These are phyloP conservation scores for Aphrophora alni DNA, from an alignment of 2,888 invertebrate species.

Conservation along the genomic window DNA sequence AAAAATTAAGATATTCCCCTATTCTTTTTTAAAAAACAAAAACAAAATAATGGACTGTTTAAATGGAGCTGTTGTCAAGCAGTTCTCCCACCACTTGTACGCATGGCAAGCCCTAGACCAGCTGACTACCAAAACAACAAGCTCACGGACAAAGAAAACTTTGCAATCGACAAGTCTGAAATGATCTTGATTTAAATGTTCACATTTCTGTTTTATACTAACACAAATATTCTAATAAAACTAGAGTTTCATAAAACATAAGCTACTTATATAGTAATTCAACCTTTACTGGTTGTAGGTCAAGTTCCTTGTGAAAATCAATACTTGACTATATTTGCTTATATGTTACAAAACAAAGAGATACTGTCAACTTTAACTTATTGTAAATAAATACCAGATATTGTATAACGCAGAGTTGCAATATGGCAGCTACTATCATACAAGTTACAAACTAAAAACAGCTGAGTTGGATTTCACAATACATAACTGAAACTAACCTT, in stretches of 20 bases:
- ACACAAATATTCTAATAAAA: neutral
- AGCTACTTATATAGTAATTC: neutral
- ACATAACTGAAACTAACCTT: constrained; percentile 25
- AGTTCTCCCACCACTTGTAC: constrained; percentile 56
- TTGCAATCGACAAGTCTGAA: neutral
- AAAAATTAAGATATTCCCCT: too few species aligned
- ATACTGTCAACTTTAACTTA: neutral
- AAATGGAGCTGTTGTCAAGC: constrained; percentile 32
- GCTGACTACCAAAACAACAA: constrained; percentile 63
- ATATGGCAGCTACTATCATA: neutral
- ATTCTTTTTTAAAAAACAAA: too few species aligned
- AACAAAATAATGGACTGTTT: neutral
- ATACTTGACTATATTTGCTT: constrained; percentile 6
- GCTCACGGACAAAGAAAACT: constrained; percentile 35
- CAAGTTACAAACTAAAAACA: neutral
- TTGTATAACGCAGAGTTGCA: neutral
- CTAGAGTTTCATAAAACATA: neutral
- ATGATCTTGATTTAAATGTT: neutral
- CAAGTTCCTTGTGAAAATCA: neutral
- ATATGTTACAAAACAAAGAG: neutral
- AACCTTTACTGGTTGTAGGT: neutral
- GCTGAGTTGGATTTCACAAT: neutral
- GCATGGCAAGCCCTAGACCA: constrained; percentile 54
- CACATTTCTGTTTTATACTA: neutral
- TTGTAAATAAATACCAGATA: neutral